Base-by-base conservation (phyloP, 2,888 invertebrate genomes). In the Harpagoxenus sublaevis region DNA sequence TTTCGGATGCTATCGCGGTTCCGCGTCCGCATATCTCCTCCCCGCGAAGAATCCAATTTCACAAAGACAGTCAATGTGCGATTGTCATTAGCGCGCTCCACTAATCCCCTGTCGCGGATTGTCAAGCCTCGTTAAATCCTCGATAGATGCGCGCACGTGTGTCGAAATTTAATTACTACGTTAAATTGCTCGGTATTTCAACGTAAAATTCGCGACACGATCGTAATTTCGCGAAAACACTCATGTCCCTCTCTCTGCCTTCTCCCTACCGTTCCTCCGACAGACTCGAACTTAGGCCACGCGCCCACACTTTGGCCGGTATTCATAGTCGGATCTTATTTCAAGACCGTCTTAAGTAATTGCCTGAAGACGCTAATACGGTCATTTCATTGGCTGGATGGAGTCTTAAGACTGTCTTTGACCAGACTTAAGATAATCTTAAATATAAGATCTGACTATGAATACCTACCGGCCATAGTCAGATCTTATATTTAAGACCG, bases 41-140 rank as follows among this genome's bases (percentile, higher is more conserved):
- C 51, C 53, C 51, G 51, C 39, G 42, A n/a, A 55, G 42, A 55
- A 68, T 66, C 9, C 42, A 55, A 55, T 66, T 31, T 65, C 53
- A n/a, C 12, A 42, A 53, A 42, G 53, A 77, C 66, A 39, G 51
- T 66, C 18, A n/a, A 51, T 28, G 48, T 65, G 39, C 39, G n/a
- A 42, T 78, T 68, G n/a, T 45, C 42, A 55, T 68, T 55, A 55
- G 8, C 12, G 28, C 63, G 15, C 48, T 75, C 48, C 48, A 15
- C 65, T 39, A 53, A 65, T 78, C 9, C 35, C 28, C n/a, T n/a
- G n/a, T n/a, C 1, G 28, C 42, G 45, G 15, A 78, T 68, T 78
- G 55, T 78, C 39, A n/a, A 42, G n/a, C 9, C 70, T 78, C 68
- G 68, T 78, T 45, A 55, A 68, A 35, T 78, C 15, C n/a, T 12